Conservation (phyloP, 1,140 invertebrate genomes). For the Hyles vespertilio region DNA sequence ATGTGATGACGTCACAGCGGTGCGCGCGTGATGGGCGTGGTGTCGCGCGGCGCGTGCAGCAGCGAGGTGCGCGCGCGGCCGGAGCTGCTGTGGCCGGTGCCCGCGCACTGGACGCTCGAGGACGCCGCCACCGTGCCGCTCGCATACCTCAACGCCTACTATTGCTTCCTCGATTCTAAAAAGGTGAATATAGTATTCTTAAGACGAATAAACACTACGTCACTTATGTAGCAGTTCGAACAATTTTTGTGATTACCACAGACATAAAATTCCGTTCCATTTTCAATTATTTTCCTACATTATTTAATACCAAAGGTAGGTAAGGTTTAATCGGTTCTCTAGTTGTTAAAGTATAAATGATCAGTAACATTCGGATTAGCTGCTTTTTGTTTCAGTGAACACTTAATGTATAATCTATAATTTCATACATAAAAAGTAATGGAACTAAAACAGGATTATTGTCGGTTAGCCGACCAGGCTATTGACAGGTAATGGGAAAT, state of each 20-base stretch:
- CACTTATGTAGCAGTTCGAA: too few species aligned
- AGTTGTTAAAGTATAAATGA: too few species aligned
- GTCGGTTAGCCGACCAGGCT: neutral
- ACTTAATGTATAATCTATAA: neutral
- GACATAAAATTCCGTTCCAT: neutral
- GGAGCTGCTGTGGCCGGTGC: slow-evolving; percentile 80
- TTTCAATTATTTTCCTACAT: neutral
- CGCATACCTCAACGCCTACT: slow-evolving; percentile 32
- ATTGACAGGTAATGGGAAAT: neutral
- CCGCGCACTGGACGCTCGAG: slow-evolving; percentile 82
- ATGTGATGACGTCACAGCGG: slow-evolving; percentile 24
- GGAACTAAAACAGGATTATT: neutral
- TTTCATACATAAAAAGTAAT: neutral
- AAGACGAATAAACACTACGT: too few species aligned
- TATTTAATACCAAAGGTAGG: neutral
- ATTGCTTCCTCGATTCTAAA: slow-evolving; percentile 71
- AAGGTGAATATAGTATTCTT: neutral
- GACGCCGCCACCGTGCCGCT: slow-evolving; percentile 85
- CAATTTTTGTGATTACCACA: too few species aligned
- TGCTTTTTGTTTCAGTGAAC: neutral
- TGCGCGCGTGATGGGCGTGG: slow-evolving; percentile 39
- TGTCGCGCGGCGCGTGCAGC: slow-evolving; percentile 11
- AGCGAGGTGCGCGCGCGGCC: slow-evolving; percentile 16
- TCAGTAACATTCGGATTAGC: neutral
- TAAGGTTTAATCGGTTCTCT: too few species aligned